Base-by-base conservation (phyloP, 2,113 vertebrate genomes). In the Podocnemis expansa region DNA sequence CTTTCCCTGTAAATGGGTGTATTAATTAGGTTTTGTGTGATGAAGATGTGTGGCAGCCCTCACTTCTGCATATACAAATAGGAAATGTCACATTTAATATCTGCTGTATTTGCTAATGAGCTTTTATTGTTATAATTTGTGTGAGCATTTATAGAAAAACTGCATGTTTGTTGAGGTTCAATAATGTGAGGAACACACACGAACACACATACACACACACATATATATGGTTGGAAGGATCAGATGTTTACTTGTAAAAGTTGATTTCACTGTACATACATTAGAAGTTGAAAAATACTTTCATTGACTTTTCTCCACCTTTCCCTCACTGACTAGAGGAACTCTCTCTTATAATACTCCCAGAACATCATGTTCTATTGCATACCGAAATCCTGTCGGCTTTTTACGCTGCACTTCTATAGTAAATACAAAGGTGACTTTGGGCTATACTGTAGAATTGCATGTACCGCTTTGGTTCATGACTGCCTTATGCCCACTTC, bases 291-390 rank as follows among this genome's bases (percentile, higher is more conserved):
- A 10, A 2, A 92, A 82, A 88, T 38, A 38, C 21, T 67, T n/a
- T 34, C 19, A 63, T 34, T 38, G 63, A 67, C 21, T 41, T 49
- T 24, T 38, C 73, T 80, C 34, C 21, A 63, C 38, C 34, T 55
- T 63, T 81, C 51, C n/a, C 55, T 45, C 54, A 3, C 2, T 67
- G 25, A 19, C 31, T 81, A 78, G n/a, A 31, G 47, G 10, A 86
- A 88, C 10, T 13, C 2, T 3, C 87, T 52, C 21, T 79, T 11
- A 1, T 13, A 89, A 81, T 10, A 45, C 84, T 54, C 12, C 14
- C 58, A 82, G 38, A 3, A 54, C 0, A 0, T 67, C 9, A 49
- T 84, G 7, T 1, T 13, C 11, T 43, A 84, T 1, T 56, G n/a
- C 43, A 31, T 82, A 14, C 25, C 60, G 14, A 43, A 76, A 76